phyloP scores from a whole-genome alignment of 1,140 invertebrate genomes.

The Bombus polaris region DNA sequence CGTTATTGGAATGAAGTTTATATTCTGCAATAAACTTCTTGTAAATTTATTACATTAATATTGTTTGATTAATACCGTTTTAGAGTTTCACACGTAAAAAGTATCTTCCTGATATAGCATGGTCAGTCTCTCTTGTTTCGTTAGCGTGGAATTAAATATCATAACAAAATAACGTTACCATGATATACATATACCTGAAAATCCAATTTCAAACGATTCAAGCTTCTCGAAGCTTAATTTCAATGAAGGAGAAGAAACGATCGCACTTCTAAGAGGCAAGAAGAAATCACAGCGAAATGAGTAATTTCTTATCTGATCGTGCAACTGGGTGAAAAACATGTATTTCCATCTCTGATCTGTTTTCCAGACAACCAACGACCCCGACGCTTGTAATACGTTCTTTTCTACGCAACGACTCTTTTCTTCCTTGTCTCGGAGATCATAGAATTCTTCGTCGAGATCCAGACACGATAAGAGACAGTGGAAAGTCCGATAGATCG shows the following conservation, averaged over 20 bases:
- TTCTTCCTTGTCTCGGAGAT: background rate
- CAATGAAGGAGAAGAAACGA: too few species aligned
- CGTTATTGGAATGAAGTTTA: background rate
- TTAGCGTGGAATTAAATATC: too few species aligned
- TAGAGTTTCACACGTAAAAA: too few species aligned
- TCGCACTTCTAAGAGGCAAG: too few species aligned
- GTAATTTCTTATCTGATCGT: constrained; percentile 2
- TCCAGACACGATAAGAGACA: background rate
- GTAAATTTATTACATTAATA: background rate
- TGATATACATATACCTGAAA: background rate
- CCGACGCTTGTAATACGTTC: background rate
- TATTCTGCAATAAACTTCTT: background rate
- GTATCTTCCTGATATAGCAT: too few species aligned
- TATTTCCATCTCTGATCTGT: constrained; percentile 4
- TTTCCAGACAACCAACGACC: constrained; percentile 4
- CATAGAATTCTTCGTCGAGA: background rate
- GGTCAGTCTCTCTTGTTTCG: too few species aligned
- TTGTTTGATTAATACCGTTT: background rate
- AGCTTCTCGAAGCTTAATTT: background rate
- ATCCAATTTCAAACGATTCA: background rate
- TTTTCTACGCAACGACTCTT: background rate
- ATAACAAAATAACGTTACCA: too few species aligned
- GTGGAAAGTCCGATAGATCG: constrained; percentile 30
- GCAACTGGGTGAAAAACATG: background rate
- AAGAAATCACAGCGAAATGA: background rate